Percentiles rank a stretch among this genome's conserved stretches.
phyloP scores from a whole-genome alignment of 2,888 invertebrate species.

The Polydrusus tereticollis region DNA sequence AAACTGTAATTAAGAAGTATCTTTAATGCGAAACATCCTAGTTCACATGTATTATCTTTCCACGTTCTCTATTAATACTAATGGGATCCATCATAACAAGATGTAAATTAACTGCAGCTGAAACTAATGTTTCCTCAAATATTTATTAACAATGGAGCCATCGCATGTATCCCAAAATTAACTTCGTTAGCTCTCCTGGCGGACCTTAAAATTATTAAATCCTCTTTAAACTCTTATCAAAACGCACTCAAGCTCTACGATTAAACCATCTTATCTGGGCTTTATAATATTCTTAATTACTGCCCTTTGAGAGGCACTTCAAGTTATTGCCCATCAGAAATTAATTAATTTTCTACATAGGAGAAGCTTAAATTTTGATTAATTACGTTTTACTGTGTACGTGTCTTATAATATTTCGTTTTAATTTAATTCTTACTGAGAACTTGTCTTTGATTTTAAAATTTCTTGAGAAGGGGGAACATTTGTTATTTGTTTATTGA shows the following conservation, averaged over 20 bases:
- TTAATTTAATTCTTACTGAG: too few species aligned
- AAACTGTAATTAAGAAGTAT: too few species aligned
- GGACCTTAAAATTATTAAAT: constrained; percentile 3
- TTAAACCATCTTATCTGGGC: constrained; percentile 24
- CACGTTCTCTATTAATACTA: background rate
- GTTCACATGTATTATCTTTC: background rate
- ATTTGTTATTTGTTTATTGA: too few species aligned
- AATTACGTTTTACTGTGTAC: constrained; percentile 25
- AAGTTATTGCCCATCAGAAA: constrained; percentile 29
- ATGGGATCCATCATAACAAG: background rate
- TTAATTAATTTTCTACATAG: constrained; percentile 34
- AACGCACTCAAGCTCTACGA: background rate
- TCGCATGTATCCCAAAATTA: constrained; percentile 8
- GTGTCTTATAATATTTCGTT: too few species aligned
- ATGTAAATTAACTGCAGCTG: background rate
- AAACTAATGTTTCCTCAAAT: background rate
- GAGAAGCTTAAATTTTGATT: constrained; percentile 29
- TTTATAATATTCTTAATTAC: constrained; percentile 39
- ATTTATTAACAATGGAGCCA: background rate
- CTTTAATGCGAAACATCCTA: too few species aligned
- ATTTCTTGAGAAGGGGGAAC: too few species aligned
- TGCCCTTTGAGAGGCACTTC: constrained; percentile 16
- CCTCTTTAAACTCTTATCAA: constrained; percentile 1
- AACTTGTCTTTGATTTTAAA: too few species aligned
- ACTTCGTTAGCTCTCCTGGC: background rate